These are phyloP conservation scores for Hoplodrina blanda DNA, from an alignment of 2,888 invertebrate species.

Conservation along the genomic window DNA sequence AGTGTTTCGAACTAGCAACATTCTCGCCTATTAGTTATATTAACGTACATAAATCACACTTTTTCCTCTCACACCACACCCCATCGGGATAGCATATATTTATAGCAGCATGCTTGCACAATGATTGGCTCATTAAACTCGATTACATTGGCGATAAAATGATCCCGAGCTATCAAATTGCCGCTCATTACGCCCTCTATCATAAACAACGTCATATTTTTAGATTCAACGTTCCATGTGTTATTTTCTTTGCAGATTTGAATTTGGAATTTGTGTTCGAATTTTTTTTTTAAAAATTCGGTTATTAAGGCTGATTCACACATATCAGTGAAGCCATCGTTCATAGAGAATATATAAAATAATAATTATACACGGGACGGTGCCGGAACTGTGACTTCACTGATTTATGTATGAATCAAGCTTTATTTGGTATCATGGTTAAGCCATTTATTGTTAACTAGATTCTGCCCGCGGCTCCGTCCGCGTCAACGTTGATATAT, in stretches of 20 bases:
- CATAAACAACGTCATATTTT: slow-evolving; percentile 64
- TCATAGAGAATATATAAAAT: too few species aligned
- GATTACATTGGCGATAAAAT: slow-evolving; percentile 64
- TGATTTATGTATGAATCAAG: too few species aligned
- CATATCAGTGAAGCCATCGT: too few species aligned
- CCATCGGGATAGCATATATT: slow-evolving; percentile 47
- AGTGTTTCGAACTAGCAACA: too few species aligned
- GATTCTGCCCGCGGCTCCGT: too few species aligned
- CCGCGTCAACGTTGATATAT: too few species aligned
- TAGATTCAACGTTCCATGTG: slow-evolving; percentile 34
- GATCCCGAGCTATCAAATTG: slow-evolving; percentile 57
- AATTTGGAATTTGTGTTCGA: slow-evolving; percentile 21
- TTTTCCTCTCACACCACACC: slow-evolving; percentile 1
- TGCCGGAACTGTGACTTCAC: too few species aligned
- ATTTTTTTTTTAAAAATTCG: not conserved
- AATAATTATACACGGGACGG: too few species aligned
- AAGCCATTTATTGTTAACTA: too few species aligned
- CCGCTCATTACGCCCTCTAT: slow-evolving; percentile 48
- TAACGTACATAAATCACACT: slow-evolving; percentile 3
- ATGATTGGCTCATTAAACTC: slow-evolving; percentile 60
- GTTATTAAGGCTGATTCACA: too few species aligned
- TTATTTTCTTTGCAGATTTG: slow-evolving; percentile 36
- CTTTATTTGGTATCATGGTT: too few species aligned
- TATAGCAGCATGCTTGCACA: slow-evolving; percentile 54
- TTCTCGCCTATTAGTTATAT: too few species aligned